Conservation (phyloP, 2,888 invertebrate genomes). For the Tuberolachnus salignus region DNA sequence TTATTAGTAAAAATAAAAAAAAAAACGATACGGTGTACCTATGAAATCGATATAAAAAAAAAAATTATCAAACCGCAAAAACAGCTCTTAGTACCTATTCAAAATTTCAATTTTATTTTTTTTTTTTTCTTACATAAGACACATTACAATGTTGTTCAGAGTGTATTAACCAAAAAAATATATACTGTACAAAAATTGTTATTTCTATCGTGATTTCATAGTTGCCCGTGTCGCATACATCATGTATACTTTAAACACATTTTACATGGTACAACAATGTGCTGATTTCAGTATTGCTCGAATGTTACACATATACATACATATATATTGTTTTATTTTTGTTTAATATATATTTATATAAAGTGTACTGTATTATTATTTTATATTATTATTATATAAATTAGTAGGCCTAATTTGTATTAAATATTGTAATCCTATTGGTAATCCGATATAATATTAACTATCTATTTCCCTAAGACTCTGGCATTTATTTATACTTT, state of each 20-base stretch:
- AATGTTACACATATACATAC: constrained; percentile 22
- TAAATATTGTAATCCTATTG: too few relatives aligned
- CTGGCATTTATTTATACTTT: constrained; percentile 27
- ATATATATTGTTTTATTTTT: constrained; percentile 14
- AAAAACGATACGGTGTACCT: neutral
- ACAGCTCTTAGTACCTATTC: neutral
- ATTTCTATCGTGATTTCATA: constrained; percentile 6
- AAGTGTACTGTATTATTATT: neutral
- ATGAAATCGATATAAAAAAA: constrained; percentile 14
- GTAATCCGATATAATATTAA: too few relatives aligned
- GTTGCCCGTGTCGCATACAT: neutral
- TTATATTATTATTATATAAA: constrained; percentile 37
- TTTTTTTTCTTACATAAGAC: neutral
- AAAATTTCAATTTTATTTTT: too few relatives aligned
- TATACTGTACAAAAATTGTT: neutral
- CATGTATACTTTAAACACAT: constrained; percentile 25
- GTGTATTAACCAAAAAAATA: neutral
- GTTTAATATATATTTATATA: neutral
- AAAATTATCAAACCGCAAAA: neutral
- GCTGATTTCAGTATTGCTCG: constrained; percentile 50
- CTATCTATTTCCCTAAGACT: constrained; percentile 9
- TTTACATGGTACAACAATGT: constrained; percentile 15
- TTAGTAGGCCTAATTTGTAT: too few relatives aligned
- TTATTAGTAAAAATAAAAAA: constrained; percentile 14
- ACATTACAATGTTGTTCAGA: neutral